Conservation (phyloP, 1,140 invertebrate species). For the Harlomillsia oculata region DNA sequence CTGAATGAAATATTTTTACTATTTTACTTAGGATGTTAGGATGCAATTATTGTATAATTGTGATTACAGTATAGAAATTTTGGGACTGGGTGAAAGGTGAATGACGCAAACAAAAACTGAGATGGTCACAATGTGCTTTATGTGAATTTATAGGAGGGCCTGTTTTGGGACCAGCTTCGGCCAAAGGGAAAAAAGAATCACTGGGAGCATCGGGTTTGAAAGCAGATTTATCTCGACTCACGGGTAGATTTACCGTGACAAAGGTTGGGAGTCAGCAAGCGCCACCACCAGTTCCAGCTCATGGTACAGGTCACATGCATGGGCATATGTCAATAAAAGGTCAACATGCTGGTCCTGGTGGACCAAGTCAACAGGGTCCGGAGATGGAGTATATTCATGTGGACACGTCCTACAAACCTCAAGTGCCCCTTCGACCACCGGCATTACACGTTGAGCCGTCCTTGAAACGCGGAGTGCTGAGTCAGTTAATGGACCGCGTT, state of each 20-base stretch:
- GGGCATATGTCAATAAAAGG: not conserved
- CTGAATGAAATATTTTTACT: too few relatives aligned
- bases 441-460: not conserved
- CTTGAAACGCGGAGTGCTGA: conserved; percentile 42
- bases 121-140: too few relatives aligned
- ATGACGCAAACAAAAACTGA: too few relatives aligned
- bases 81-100: too few relatives aligned
- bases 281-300: not conserved
- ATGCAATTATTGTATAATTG: too few relatives aligned
- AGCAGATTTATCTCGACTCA: conserved; percentile 18
- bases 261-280: too few relatives aligned
- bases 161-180: too few relatives aligned
- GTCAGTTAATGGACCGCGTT: conserved; percentile 48
- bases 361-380: not conserved
- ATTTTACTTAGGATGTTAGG: too few relatives aligned
- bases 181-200: conserved; percentile 24
- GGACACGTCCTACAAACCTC: conserved; percentile 26
- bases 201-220: conserved; percentile 3
- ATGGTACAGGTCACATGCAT: not conserved
- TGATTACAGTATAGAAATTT: too few relatives aligned
- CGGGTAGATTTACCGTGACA: conserved; percentile 30
- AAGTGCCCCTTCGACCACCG: not conserved
- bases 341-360: too few relatives aligned
- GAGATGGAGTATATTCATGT: conserved; percentile 35
- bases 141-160: too few relatives aligned